Evolutionary conservation across 92 coral and sea anemone genomes (phyloP).

Genomic region (Actinernus sp.): DNA sequence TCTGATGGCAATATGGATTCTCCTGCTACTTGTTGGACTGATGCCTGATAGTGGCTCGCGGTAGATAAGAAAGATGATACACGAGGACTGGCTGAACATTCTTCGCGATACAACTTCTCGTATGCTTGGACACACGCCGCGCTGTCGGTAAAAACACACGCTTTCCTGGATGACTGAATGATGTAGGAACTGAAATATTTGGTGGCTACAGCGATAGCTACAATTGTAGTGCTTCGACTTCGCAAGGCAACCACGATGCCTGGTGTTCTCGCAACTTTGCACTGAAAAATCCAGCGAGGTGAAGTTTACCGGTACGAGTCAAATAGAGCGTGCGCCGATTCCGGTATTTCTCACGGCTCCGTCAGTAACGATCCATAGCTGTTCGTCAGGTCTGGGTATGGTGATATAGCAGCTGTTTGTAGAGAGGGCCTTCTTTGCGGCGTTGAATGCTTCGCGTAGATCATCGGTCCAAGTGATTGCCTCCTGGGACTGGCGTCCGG

Average conservation of each 20-base stretch:
- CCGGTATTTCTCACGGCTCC: background rate
- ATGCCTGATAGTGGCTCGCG: background rate
- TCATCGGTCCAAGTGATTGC: background rate
- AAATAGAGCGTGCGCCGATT: background rate
- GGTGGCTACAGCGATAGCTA: background rate
- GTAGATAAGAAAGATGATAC: background rate
- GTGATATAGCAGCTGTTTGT: background rate
- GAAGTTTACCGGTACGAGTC: background rate
- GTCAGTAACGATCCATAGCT: background rate
- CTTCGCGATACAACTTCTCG: background rate
- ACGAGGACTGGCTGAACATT: background rate
- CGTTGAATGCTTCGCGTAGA: background rate
- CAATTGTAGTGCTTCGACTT: background rate
- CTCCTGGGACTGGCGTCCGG: too few species aligned
- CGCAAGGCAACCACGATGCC: background rate
- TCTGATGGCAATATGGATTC: too few species aligned
- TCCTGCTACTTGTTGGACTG: background rate
- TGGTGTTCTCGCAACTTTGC: background rate
- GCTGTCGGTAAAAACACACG: background rate
- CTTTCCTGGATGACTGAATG: background rate
- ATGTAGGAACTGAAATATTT: background rate
- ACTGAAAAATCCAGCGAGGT: background rate
- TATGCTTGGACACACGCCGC: too few species aligned
- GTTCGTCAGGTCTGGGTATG: background rate
- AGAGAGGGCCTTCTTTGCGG: background rate